Base-by-base conservation (phyloP, 2,888 invertebrate species). In the Callyntrura guangdongensis region DNA sequence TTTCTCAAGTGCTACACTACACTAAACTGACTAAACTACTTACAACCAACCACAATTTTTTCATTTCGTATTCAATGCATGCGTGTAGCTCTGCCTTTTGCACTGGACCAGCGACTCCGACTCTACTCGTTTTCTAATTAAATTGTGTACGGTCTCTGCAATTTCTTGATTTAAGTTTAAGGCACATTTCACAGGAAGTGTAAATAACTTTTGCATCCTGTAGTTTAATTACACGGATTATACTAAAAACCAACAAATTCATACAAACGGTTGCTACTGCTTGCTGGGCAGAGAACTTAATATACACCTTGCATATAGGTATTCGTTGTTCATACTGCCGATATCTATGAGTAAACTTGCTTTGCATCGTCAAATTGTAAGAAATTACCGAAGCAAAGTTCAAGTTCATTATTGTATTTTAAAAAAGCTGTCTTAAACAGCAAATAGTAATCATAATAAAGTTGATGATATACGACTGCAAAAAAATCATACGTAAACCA, bases 361-460 rank as follows among this genome's bases (percentile, higher is more conserved):
- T 72, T 47, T 47, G 17, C 11, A 45, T 47, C 12, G 11, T 67
- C 27, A 14, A 47, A 72, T 72, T 47, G 47, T 12, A 20, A 20
- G 9, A 45, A 67, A 45, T n/a, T 45, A 69, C 17, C n/a, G 36
- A 69, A 69, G 36, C 45, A 17, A 17, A 72, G 47, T 72, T 72
- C 72, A 72, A 47, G 72, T 47, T 47, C 45, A 72, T 72, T 72
- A 20, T 17, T 17, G 6, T 36, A 36, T 4, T 4, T 72, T n/a
- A 45, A n/a, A 69, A 27, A 12, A 12, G 25, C 25, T 36, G n/a
- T 45, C 45, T 45, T 45, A 5, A 9, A 6, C 36, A 45, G 45
- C 17, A 1, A 45, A 72, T 4, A 61, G 11, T 22, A 8, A 20
- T 11, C 22, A n/a, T 6, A 61, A 17, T 61, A 61, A 11, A 22